Evolutionary conservation across 1,140 invertebrate genomes (phyloP), one percentile per base, ranked within the genome.

Genomic region (Thaumatotibia leucotreta): DNA sequence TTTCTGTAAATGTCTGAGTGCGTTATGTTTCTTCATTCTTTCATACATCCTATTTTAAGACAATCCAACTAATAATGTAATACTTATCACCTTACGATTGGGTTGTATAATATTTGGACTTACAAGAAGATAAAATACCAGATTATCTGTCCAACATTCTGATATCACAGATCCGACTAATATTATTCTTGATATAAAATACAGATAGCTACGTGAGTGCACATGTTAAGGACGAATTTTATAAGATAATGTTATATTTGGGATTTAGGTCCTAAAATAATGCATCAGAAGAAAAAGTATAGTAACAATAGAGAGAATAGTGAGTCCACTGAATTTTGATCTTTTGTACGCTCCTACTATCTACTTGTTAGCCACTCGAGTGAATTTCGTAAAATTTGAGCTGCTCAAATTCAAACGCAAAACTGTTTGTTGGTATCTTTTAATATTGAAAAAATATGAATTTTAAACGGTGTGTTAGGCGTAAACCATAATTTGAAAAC

Each of bases 371-470:
- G 72, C 73, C 65, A 64, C 68, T 63, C 65, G 65, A 70, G 70
- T 33, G 27, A 71, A 73, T 68, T 68, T 67, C 65, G 69, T 76
- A 70, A 74, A 79, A 73, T 72, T 74, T 72, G 67, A 74, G 66
- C 71, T 75, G 52, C 39, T 63, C 27, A 35, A 70, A 64, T 61
- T 66, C 23, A 50, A 39, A 61, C 68, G 39, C 27, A 63, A 73
- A 75, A 65, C n/a, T n/a, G n/a, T 70, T 68, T 54, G 8, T 63
- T 23, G 54, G 24, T 61, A 49, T 62, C 32, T 45, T 52, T 58
- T 49, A 62, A 66, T 72, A 20, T 50, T 54, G 70, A 68, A 70
- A n/a, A n/a, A n/a, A n/a, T n/a, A n/a, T n/a, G n/a, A n/a, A n/a
- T n/a, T n/a, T n/a, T n/a, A n/a, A n/a, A n/a, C n/a, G n/a, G n/a